Evolutionary conservation across 2,888 invertebrate species (phyloP).

Genomic region (Perizoma flavofasciatum): DNA sequence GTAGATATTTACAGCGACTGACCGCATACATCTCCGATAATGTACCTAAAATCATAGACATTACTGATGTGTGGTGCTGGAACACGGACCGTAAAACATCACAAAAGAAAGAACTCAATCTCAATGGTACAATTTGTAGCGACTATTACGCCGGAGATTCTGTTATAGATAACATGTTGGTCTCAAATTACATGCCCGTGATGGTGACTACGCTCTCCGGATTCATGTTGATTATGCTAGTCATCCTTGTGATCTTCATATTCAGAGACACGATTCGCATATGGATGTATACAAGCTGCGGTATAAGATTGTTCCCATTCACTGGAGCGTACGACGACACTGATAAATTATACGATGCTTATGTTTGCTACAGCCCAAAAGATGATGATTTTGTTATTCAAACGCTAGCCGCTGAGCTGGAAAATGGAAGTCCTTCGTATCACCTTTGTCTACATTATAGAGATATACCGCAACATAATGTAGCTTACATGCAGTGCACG

Average conservation of each 20-base stretch:
- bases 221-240: constrained; percentile 89
- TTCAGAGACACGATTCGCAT: constrained; percentile 93
- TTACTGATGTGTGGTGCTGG: constrained; percentile 90
- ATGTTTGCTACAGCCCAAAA: constrained; percentile 96
- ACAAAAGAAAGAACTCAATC: constrained; percentile 90
- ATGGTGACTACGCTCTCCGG: constrained; percentile 91
- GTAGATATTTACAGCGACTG: constrained; percentile 93
- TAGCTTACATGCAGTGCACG: constrained; percentile 87
- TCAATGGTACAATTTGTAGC: constrained; percentile 93
- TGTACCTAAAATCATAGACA: constrained; percentile 89
- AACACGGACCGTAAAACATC: constrained; percentile 87
- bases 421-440: constrained; percentile 91
- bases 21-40: constrained; percentile 92
- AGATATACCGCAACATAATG: constrained; percentile 89
- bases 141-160: constrained; percentile 93
- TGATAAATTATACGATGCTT: constrained; percentile 96
- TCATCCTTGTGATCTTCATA: constrained; percentile 91
- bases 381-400: constrained; percentile 96
- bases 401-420: constrained; percentile 92
- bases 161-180: constrained; percentile 91
- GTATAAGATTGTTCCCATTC: constrained; percentile 91
- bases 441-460: constrained; percentile 95
- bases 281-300: constrained; percentile 94
- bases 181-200: constrained; percentile 93
- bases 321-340: constrained; percentile 89